phyloP scores from a whole-genome alignment of 2,113 vertebrate genomes.

The Tragulus kanchil region DNA sequence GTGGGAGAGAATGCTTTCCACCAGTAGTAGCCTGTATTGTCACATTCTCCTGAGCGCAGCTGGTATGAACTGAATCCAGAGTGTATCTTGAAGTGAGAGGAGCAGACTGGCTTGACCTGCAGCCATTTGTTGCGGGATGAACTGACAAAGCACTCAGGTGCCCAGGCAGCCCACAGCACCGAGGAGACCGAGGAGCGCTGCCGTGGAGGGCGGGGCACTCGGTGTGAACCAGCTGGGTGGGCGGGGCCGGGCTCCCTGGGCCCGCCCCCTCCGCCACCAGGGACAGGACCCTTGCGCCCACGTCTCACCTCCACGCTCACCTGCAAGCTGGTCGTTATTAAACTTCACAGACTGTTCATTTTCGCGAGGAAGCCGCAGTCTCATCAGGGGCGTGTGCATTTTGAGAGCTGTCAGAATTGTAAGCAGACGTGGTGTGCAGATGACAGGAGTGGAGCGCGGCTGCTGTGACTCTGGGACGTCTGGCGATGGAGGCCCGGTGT shows the following conservation, averaged over 20 bases:
- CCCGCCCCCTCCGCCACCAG: too few relatives aligned
- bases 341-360: neutral
- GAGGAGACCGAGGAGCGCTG: neutral
- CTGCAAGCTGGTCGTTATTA: neutral
- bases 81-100: constrained; percentile 80
- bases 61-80: constrained; percentile 81
- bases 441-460: neutral
- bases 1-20: constrained; percentile 71
- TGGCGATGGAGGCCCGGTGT: rapidly evolving
- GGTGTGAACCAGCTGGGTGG: rapidly evolving
- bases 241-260: rapidly evolving
- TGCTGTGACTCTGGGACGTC: rapidly evolving
- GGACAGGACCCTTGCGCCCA: neutral
- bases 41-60: constrained; percentile 76
- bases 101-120: constrained; percentile 81
- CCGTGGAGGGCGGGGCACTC: rapidly evolving
- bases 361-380: neutral
- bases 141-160: constrained; percentile 66
- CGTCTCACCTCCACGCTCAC: neutral
- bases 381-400: neutral
- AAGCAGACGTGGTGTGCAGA: neutral
- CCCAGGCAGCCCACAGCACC: neutral
- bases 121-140: constrained; percentile 76
- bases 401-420: constrained; percentile 39
- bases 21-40: constrained; percentile 65